Base-by-base conservation (phyloP, 35 echinoderm and acorn worm genomes). In the Hemicentrotus pulcherrimus region DNA sequence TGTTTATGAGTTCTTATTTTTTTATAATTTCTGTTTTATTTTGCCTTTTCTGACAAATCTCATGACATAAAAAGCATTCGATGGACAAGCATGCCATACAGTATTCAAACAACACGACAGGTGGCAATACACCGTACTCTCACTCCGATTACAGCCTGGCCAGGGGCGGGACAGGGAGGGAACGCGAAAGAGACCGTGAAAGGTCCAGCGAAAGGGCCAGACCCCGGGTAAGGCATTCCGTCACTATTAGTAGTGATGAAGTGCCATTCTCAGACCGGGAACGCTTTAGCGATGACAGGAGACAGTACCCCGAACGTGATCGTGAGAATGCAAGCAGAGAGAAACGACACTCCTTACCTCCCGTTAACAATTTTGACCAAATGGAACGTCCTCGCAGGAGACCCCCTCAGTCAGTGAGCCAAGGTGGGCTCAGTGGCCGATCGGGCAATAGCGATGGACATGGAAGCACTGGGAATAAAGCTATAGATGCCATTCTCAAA, bases 71-170 rank as follows among this genome's bases (percentile, higher is more conserved):
- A 93, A 93, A 93, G 91, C 91, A 93, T 50, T 93, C 91, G 32
- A 48, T 93, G 91, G 91, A 93, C 91, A 93, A 58, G 91, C 91
- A 93, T 93, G 91, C 91, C 91, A 93, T 58, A 93, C 91, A 93
- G 91, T 50, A 93, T 50, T 93, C 91, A 93, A 32, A 93, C 91
- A 93, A 93, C 91, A 50, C 45, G 32, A 31, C 32, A 31, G 91
- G 91, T 93, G 91, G 91, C 48, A 32, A 93, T 58, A 32, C 91
- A 93, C 91, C 91, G 30, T 50, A 32, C 91, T 93, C 91, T 93
- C 91, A 93, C 10, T 93, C 91, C 91, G 91, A 93, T 93, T 93
- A 93, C 48, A 93, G 91, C 48, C 91, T 93, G 91, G 91, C 91
- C 48, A 93, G 91, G 91, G 91, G 91, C 22, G 91, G 91, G 91